Evolutionary conservation across 2,113 vertebrate species (phyloP), one percentile per base, ranked within the genome.

Genomic region (Oostethus manadensis): DNA sequence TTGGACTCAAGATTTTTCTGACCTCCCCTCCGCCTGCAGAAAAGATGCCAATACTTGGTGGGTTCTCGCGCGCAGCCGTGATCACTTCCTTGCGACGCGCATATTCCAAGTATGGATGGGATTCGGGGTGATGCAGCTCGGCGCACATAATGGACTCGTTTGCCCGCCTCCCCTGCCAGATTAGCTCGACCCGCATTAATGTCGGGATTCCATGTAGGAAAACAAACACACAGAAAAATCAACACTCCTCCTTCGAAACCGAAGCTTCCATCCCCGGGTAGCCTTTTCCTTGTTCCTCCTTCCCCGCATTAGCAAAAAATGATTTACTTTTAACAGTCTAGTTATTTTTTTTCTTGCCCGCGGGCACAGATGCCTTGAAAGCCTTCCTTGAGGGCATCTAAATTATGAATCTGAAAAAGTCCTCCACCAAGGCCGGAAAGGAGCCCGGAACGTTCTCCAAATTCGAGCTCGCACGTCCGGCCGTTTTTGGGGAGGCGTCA

Each of bases 361-460:
- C 88, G 86, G 89, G 96, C 95, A 90, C 92, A 91, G 95, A 98
- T 97, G 96, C 94, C 96, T 99, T 99, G 97, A 99, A 99, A 99
- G 97, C 94, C 93, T 98, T 95, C 94, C 97, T 98, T 93, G 92
- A 95, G 94, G 97, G 97, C 94, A 96, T 98, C 94, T 99, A 97
- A 99, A 99, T 99, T 98, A 99, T 99, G 97, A 96, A 99, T 99
- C 96, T 97, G 91, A 97, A 97, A 99, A 98, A 96, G 91, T 97
- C 95, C 94, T 94, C 90, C 91, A 92, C 92, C 89, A 92, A 91
- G 93, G 91, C 93, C 92, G 90, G 59, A 91, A 93, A 94, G 92
- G 93, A 95, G 93, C 93, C 92, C 38, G 38, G 89, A 91, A 92
- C 91, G 92, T 93, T 94, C 93, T 93, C 74, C 93, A 97, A 95